Percentiles rank a stretch among this genome's conserved stretches.
Evolutionary conservation across 2,797 vertebrate genomes (phyloP).

Genomic region (Clamator glandarius): DNA sequence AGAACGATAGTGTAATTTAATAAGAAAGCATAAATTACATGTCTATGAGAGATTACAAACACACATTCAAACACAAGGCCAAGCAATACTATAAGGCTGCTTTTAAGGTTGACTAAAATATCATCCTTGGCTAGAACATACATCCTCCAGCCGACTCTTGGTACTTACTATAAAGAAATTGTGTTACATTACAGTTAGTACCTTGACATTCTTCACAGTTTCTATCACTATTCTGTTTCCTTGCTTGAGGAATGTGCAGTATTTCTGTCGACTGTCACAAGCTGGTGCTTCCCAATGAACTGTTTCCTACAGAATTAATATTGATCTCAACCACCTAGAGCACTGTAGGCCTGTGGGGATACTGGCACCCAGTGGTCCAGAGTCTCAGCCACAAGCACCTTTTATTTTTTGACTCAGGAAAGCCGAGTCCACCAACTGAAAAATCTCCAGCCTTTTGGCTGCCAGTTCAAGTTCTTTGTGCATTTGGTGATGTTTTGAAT

Average conservation of each 20-base stretch:
- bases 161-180: background rate
- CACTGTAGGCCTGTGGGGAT: background rate
- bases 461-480: background rate
- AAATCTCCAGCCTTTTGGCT: background rate
- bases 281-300: background rate
- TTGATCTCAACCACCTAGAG: background rate
- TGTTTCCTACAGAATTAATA: background rate
- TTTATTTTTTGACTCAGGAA: background rate
- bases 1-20: background rate
- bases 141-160: background rate
- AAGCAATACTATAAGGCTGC: background rate
- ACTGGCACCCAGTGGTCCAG: slow-evolving; percentile 48
- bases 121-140: background rate
- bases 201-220: background rate
- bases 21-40: background rate
- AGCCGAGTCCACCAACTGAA: background rate
- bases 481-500: background rate
- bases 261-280: background rate
- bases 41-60: background rate
- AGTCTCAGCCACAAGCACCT: background rate
- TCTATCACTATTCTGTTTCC: background rate
- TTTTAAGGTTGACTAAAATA: background rate
- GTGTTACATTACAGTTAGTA: background rate
- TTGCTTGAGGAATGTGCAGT: background rate
- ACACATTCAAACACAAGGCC: background rate